Percentiles rank a stretch among this genome's conserved stretches.
phyloP scores from a whole-genome alignment of 2,113 vertebrate species.

The Prinia subflava region DNA sequence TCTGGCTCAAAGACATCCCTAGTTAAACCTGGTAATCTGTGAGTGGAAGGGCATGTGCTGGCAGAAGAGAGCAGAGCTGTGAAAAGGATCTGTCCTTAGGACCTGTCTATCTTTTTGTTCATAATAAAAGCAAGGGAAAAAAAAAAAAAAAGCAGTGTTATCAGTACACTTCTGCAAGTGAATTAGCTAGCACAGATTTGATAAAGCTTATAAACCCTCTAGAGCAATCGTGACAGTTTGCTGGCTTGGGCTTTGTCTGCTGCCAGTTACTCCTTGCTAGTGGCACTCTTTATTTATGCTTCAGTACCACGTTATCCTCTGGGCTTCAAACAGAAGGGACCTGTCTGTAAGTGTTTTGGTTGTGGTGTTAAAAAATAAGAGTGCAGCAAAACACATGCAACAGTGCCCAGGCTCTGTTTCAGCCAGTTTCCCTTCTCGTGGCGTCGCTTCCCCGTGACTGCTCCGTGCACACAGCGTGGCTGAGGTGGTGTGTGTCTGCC shows the following conservation, averaged over 20 bases:
- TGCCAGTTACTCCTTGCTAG: constrained; percentile 84
- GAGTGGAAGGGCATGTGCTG: constrained; percentile 75
- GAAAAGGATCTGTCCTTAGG: constrained; percentile 73
- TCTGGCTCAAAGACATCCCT: constrained; percentile 75
- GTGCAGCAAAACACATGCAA: constrained; percentile 73
- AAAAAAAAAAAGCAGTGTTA: constrained; percentile 68
- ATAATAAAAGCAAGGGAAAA: constrained; percentile 55
- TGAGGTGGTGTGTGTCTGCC: constrained; percentile 26
- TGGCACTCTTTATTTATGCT: constrained; percentile 82
- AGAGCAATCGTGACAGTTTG: constrained; percentile 77
- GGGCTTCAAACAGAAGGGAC: constrained; percentile 79
- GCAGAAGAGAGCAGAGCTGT: constrained; percentile 73
- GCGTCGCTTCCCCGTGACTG: neutral
- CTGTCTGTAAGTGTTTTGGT: constrained; percentile 80
- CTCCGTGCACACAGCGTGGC: neutral
- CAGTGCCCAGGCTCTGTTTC: constrained; percentile 59
- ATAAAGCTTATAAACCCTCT: constrained; percentile 83
- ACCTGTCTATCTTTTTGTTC: constrained; percentile 74
- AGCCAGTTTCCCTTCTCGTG: neutral
- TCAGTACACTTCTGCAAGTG: constrained; percentile 83
- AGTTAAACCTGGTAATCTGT: constrained; percentile 65
- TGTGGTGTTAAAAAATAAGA: constrained; percentile 77
- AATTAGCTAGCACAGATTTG: constrained; percentile 87
- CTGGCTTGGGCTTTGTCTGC: constrained; percentile 77
- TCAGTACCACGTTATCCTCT: constrained; percentile 76